Base-by-base conservation (phyloP, 2,888 invertebrate species). In the Hypsopygia costalis region DNA sequence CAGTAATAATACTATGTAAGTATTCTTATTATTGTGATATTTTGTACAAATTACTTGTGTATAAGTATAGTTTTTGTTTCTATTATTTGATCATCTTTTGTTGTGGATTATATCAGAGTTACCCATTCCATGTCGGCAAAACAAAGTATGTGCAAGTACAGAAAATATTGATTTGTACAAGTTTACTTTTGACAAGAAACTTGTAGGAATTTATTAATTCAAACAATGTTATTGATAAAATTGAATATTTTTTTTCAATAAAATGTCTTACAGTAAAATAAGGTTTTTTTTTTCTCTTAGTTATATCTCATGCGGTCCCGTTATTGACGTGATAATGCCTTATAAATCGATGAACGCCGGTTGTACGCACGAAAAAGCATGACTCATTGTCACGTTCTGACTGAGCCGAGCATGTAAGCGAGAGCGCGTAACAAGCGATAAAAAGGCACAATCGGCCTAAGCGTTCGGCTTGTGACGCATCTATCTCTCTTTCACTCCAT, bases 211-310 rank as follows among this genome's bases (percentile, higher is more conserved):
- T 30, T 72, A 73, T 69, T 70, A 67, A 62, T 71, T 74, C 67
- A 70, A 62, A 57, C 62, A 66, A 71, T 78, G 71, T 81, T 77
- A 71, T 73, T 75, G 69, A 76, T 71, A 66, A 68, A 77, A 69
- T 76, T 72, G 56, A 69, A 64, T 77, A 69, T 77, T 81, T 79
- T 83, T 82, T 83, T 83, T 71, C 69, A 87, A 86, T 86, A 85
- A 86, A 87, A 80, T 69, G 55, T 78, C 69, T 68, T 70, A 54
- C 67, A 67, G 60, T 61, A 42, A 50, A 51, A 30, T 43, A 34
- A 40, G 41, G 37, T 36, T 61, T 60, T 60, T 36, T 61, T 60
- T 60, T 44, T 53, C 54, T 69, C 52, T 47, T 50, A 27, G 40
- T 42, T 25, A 25, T 25, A 6, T 6, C 44, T 46, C 20, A n/a